Conservation (phyloP, 2,888 invertebrate species). For the Noctua fimbriata region DNA sequence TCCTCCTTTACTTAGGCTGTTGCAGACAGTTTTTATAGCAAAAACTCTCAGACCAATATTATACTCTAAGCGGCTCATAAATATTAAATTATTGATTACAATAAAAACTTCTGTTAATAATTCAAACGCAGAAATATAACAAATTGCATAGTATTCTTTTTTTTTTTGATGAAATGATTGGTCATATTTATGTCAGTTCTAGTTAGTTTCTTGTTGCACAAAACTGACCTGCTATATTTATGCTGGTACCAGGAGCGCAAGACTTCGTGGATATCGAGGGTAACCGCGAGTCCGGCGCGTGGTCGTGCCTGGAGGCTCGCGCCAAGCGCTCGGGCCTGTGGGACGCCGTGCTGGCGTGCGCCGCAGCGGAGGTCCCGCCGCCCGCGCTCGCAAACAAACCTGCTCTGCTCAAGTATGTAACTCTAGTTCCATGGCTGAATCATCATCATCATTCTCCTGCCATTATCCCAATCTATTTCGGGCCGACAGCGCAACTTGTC, state of each 20-base stretch:
- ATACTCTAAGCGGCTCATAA: no score
- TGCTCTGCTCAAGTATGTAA: slow-evolving; percentile 79
- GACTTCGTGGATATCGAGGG: slow-evolving; percentile 77
- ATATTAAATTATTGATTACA: no score
- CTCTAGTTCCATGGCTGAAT: not conserved
- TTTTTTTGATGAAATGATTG: no score
- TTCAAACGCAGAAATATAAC: not conserved
- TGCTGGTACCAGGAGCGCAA: slow-evolving; percentile 72
- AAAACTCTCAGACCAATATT: no score
- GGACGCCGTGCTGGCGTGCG: slow-evolving; percentile 82
- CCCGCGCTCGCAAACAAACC: slow-evolving; percentile 60
- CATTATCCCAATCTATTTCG: not conserved
- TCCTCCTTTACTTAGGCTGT: not conserved
- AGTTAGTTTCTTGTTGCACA: not conserved
- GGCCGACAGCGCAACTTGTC: not conserved
- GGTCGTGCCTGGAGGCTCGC: slow-evolving; percentile 75
- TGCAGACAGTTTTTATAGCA: no score
- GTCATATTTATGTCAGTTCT: not conserved
- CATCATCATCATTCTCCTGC: not conserved
- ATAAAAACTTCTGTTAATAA: no score
- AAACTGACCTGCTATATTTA: not conserved
- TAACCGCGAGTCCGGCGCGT: slow-evolving; percentile 67
- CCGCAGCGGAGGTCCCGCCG: slow-evolving; percentile 71
- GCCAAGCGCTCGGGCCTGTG: slow-evolving; percentile 79
- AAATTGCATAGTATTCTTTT: no score